phyloP scores from a whole-genome alignment of 2,797 vertebrate genomes.

The Agapornis canus region DNA sequence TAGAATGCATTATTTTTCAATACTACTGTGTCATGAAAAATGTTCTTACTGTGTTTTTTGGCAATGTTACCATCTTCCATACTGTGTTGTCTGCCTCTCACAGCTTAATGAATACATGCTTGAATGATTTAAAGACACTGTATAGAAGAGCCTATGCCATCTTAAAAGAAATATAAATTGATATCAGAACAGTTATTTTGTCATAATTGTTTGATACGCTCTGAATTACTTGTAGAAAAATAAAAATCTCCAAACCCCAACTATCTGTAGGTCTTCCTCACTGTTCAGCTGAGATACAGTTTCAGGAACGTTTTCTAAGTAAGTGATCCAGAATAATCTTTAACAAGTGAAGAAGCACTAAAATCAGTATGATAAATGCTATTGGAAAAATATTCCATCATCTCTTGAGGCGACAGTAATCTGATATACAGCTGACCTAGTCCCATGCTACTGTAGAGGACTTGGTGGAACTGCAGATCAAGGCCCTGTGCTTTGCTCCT shows the following conservation, averaged over 20 bases:
- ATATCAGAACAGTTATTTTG: neutral
- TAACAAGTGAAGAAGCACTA: neutral
- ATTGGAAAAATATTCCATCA: neutral
- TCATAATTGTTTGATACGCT: neutral
- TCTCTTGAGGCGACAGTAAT: neutral
- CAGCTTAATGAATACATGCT: neutral
- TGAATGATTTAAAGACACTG: neutral
- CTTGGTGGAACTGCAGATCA: neutral
- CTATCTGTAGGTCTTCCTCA: neutral
- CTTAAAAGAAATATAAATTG: neutral
- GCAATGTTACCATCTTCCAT: neutral
- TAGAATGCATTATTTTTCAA: neutral
- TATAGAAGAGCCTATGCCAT: neutral
- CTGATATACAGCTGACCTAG: neutral
- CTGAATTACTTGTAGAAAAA: neutral
- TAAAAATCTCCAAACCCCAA: accelerated
- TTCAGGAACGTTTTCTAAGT: neutral
- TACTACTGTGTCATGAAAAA: neutral
- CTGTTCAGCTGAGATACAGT: neutral
- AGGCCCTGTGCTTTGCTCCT: neutral
- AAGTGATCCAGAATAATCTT: neutral
- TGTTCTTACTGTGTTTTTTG: neutral
- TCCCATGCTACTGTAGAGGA: neutral
- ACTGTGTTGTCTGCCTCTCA: neutral
- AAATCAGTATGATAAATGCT: neutral